Evolutionary conservation across 2,888 invertebrate genomes (phyloP).

Genomic region (Ditula angustiorana): DNA sequence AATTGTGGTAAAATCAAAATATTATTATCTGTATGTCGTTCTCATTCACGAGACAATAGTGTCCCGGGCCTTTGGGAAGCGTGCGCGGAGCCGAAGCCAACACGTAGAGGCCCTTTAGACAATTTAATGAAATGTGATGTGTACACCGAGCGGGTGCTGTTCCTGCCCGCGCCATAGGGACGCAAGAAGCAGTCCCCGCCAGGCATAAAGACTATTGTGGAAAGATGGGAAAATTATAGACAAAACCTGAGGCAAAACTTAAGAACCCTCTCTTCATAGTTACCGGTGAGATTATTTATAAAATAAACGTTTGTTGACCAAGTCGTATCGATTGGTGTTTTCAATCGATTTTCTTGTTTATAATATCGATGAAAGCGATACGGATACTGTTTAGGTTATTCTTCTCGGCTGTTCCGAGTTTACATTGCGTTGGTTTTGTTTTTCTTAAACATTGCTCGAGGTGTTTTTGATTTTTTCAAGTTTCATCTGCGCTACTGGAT

Average conservation of each 20-base stretch:
- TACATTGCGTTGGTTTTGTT: constrained; percentile 66
- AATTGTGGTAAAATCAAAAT: too few relatives aligned
- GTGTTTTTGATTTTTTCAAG: constrained; percentile 41
- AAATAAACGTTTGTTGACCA: constrained; percentile 51
- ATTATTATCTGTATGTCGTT: too few relatives aligned
- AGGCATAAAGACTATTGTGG: too few relatives aligned
- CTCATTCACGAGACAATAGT: too few relatives aligned
- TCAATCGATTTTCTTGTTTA: constrained; percentile 76
- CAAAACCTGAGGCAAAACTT: background rate
- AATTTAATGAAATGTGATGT: too few relatives aligned
- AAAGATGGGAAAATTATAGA: background rate
- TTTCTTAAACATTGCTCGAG: constrained; percentile 65
- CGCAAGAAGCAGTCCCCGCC: too few relatives aligned
- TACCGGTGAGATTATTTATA: constrained; percentile 52
- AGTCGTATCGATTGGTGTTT: constrained; percentile 58
- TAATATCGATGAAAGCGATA: constrained; percentile 57
- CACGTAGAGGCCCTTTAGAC: too few relatives aligned
- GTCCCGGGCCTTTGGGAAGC: too few relatives aligned
- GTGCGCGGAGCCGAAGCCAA: too few relatives aligned
- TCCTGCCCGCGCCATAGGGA: too few relatives aligned
- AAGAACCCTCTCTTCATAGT: background rate
- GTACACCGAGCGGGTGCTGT: too few relatives aligned
- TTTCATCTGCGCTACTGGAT: constrained; percentile 23
- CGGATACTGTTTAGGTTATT: constrained; percentile 52
- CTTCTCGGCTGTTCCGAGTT: constrained; percentile 66